Base-by-base conservation (phyloP, 1,140 invertebrate genomes). In the Pachypsylla venusta region DNA sequence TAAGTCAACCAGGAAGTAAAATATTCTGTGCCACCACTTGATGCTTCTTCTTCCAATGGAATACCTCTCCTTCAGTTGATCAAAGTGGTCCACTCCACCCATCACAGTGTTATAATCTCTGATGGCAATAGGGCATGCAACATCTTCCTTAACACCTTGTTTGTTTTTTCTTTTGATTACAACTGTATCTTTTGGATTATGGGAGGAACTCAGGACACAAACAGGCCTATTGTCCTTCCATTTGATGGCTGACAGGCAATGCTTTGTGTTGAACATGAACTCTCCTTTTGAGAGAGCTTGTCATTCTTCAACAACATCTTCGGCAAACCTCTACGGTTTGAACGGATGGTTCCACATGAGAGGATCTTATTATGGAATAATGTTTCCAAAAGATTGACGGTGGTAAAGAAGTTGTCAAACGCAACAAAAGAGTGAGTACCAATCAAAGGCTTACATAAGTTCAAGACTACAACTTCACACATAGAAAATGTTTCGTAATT, bases 21-120 rank as follows among this genome's bases (percentile, higher is more conserved):
- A 70, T 53, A 71, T 63, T 55, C 63, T 63, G 35, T 70, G 67
- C 67, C 68, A 73, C 68, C 70, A 72, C 63, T 71, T 73, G 24
- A 54, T 61, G 30, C 56, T 64, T 62, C 71, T 70, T 57, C 70
- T 62, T 56, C 69, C 60, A 28, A 70, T 64, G 58, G 67, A 62
- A 60, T 71, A 73, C 16, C 59, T 48, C 16, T 60, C 60, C 57
- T 68, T 70, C 56, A 70, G 57, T 65, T 67, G 67, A 61, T 73
- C 70, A 53, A 64, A 61, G 61, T 69, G 69, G 61, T 73, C 70
- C 14, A 73, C 70, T 60, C 60, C 68, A 25, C 66, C 65, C 70
- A 73, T 73, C 59, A 72, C 58, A 53, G 61, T 58, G 60, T 70
- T 72, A 57, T 72, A 74, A 58, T 71, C 65, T 22, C 64, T 65